phyloP scores from a whole-genome alignment of 2,797 vertebrate species.

The Crenuchus spilurus region DNA sequence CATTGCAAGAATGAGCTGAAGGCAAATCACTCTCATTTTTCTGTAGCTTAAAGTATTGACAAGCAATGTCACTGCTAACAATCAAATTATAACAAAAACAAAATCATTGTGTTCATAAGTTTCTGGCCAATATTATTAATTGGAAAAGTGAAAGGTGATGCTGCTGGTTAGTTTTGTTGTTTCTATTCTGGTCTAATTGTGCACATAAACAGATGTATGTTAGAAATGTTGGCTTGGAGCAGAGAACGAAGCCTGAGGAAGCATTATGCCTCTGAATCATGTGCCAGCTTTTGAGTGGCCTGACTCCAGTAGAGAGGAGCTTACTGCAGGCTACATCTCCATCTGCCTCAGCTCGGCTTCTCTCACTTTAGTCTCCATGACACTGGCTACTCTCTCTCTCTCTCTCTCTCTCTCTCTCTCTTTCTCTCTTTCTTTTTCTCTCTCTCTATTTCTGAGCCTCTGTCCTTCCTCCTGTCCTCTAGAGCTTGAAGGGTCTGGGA shows the following conservation, averaged over 20 bases:
- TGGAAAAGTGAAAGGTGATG: neutral
- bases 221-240: conserved; percentile 11
- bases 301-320: conserved; percentile 65
- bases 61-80: neutral
- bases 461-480: conserved; percentile 58
- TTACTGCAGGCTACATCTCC: conserved; percentile 72
- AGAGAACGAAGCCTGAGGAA: conserved; percentile 33
- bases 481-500: conserved; percentile 62
- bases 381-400: conserved; percentile 64
- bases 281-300: conserved; percentile 46
- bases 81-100: neutral
- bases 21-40: neutral
- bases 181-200: neutral
- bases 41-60: neutral
- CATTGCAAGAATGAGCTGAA: neutral
- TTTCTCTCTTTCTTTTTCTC: conserved; percentile 1
- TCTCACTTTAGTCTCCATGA: conserved; percentile 16
- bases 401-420: conserved; percentile 46
- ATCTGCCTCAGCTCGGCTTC: conserved; percentile 67
- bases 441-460: conserved; percentile 41
- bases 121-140: conserved; percentile 15
- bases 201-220: conserved; percentile 17
- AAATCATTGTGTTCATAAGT: neutral
- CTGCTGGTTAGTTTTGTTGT: neutral
- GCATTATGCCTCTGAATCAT: conserved; percentile 26